phyloP scores from a whole-genome alignment of 1,140 invertebrate genomes.

The Zaprionus camerounensis region DNA sequence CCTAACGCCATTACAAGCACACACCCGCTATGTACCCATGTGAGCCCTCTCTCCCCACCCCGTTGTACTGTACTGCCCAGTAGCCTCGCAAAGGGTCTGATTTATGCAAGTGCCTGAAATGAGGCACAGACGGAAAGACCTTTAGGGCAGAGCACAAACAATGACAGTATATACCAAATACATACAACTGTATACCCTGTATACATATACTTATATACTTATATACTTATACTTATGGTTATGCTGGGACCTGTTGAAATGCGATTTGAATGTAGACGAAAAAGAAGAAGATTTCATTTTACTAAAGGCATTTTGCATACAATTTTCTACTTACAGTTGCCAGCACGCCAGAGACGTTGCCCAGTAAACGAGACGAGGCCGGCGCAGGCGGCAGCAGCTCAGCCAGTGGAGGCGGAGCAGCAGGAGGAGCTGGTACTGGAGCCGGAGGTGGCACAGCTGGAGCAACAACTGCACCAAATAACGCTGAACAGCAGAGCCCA shows the following conservation, averaged over 20 bases:
- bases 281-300: slow-evolving; percentile 11
- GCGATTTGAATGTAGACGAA: slow-evolving; percentile 2
- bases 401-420: not conserved
- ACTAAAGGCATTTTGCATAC: slow-evolving; percentile 40
- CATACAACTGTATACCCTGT: not conserved
- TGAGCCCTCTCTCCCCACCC: not conserved
- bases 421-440: slow-evolving; percentile 9
- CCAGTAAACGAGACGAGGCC: slow-evolving; percentile 84
- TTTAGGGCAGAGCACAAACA: slow-evolving; percentile 36
- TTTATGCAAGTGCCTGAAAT: slow-evolving; percentile 44
- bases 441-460: slow-evolving; percentile 17
- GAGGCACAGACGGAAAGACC: slow-evolving; percentile 33
- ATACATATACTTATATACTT: not conserved
- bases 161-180: not conserved
- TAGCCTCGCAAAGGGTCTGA: slow-evolving; percentile 28
- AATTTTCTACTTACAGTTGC: slow-evolving; percentile 85
- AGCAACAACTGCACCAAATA: slow-evolving; percentile 47
- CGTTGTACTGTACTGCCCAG: not conserved
- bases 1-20: slow-evolving; percentile 43
- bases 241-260: slow-evolving; percentile 62
- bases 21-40: not conserved
- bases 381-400: slow-evolving; percentile 40
- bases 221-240: slow-evolving; percentile 29
- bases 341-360: slow-evolving; percentile 87
- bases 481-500: slow-evolving; percentile 56